Conservation (phyloP, 2,888 invertebrate genomes). For the Rotaria sp. region DNA sequence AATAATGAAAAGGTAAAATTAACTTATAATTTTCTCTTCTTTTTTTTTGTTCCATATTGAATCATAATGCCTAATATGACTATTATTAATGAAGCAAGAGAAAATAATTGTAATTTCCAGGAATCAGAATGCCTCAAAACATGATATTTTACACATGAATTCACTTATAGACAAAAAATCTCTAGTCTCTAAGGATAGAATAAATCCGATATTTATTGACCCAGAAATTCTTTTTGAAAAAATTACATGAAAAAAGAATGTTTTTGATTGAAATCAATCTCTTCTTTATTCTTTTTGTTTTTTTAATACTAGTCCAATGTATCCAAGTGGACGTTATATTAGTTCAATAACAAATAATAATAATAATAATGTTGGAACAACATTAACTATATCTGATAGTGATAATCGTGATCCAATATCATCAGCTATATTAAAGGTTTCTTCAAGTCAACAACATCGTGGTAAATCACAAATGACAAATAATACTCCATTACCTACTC, state of each 20-base stretch:
- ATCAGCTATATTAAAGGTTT: background rate
- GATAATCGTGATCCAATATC: background rate
- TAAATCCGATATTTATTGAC: background rate
- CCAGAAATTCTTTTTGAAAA: background rate
- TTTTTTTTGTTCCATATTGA: no score
- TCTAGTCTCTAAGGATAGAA: background rate
- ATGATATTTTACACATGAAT: no score
- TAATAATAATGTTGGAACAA: background rate
- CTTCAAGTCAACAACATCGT: background rate
- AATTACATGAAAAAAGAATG: background rate
- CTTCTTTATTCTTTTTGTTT: background rate
- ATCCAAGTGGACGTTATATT: background rate
- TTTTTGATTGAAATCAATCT: background rate
- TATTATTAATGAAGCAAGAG: background rate
- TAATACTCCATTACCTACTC: background rate
- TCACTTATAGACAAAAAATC: no score
- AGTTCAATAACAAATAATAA: background rate
- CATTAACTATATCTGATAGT: background rate
- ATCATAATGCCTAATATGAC: background rate
- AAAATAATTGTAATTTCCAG: background rate
- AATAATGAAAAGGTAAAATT: background rate
- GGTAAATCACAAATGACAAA: background rate
- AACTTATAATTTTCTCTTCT: no score
- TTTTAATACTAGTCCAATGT: background rate
- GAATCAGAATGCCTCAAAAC: no score